Base-by-base conservation (phyloP, 1,140 invertebrate genomes). In the Caenorhabditis inopinata region DNA sequence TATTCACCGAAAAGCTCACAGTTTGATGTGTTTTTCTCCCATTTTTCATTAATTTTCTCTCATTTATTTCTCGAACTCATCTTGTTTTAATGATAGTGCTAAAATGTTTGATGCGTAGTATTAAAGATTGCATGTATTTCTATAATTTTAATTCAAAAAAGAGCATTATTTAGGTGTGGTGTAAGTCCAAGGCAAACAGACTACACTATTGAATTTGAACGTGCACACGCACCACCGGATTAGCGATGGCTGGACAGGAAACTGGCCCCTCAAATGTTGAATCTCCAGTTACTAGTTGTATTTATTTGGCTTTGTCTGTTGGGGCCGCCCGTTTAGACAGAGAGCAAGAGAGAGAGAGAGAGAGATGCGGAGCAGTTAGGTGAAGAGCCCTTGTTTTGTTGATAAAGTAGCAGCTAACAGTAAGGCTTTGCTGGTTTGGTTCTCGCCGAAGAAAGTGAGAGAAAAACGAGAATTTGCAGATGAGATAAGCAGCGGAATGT, bases 1-100 rank as follows among this genome's bases (percentile, higher is more conserved):
- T 79, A 7, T 79, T 79, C 38, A 74, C 78, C 1, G 78, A 79
- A 25, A 79, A 79, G 27, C 35, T 79, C n/a, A 58, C 73, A 21
- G 51, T 49, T 21, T 68, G 51, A 73, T 74, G 18, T 53, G 18
- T 53, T 11, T 23, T 23, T 53, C 6, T 9, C 25, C 7, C 0
- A 53, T 53, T 46, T 45, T 45, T 25, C 1, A 12, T 46, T 74
- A 35, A 18, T 68, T 68, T 29, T 25, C n/a, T n/a, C n/a, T n/a
- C n/a, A n/a, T n/a, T n/a, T n/a, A n/a, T n/a, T n/a, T n/a, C n/a
- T n/a, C n/a, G n/a, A n/a, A n/a, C n/a, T n/a, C n/a, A n/a, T n/a
- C n/a, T n/a, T n/a, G n/a, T n/a, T n/a, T n/a, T n/a, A n/a, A n/a
- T n/a, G n/a, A 42, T 42, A 14, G 38, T 42, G 38, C 38, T 42